Percentiles rank a stretch among this genome's conserved stretches.
Conservation (phyloP, 2,797 vertebrate species). For the Pelobates cultripes region DNA sequence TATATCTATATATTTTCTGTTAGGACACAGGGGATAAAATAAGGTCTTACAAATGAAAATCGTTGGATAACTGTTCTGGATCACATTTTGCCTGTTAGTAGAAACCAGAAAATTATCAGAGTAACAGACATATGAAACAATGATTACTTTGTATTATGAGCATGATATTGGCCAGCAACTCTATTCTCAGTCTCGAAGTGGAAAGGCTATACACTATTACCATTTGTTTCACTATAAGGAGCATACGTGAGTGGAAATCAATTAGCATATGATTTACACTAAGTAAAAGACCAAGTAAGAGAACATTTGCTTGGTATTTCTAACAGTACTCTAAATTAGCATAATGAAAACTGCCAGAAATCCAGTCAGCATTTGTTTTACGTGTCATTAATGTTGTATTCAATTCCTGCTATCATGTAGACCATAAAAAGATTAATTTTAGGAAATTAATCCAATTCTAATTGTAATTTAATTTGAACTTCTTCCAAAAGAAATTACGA, state of each 20-base stretch:
- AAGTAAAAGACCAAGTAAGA: conserved; percentile 42
- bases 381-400: conserved; percentile 55
- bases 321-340: conserved; percentile 39
- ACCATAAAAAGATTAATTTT: conserved; percentile 56
- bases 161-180: conserved; percentile 3
- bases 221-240: conserved; percentile 31
- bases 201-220: conserved; percentile 3
- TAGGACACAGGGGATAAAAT: too few species aligned
- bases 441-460: conserved; percentile 51
- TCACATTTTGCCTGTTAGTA: not conserved
- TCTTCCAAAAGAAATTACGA: conserved; percentile 50
- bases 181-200: not conserved
- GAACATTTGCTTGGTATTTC: conserved; percentile 49
- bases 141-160: not conserved
- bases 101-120: not conserved
- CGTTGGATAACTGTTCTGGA: not conserved
- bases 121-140: conserved; percentile 5
- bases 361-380: conserved; percentile 56
- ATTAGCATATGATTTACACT: conserved; percentile 49
- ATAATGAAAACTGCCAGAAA: conserved; percentile 52
- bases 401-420: conserved; percentile 45
- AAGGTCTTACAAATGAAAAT: too few species aligned
- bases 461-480: conserved; percentile 51
- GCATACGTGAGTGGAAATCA: conserved; percentile 28
- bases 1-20: too few species aligned